Evolutionary conservation across 2,888 invertebrate genomes (phyloP), one percentile per base, ranked within the genome.

Genomic region (Hypolimnas misippus): DNA sequence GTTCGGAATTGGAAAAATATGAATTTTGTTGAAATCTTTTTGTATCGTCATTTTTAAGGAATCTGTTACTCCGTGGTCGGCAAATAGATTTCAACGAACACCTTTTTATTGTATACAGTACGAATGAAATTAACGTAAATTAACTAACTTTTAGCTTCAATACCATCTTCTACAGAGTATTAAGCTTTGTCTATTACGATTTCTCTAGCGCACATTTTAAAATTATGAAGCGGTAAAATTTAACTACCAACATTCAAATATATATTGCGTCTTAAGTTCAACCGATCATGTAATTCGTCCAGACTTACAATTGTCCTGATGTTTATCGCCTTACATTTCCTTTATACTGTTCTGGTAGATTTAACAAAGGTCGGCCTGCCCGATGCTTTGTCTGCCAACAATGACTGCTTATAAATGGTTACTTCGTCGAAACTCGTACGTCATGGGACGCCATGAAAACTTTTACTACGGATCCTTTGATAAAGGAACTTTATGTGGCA

Each of bases 371-470:
- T 21, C 21, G 21, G 21, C 21, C 21, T 12, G n/a, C n/a, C n/a
- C n/a, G n/a, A n/a, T n/a, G n/a, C 49, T 49, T 49, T 49, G 49
- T 49, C 49, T 49, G 57, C 31, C 46, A 29, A 58, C 54, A 63
- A 58, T 49, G 53, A 53, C 46, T 17, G 56, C 55, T 52, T 59
- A 56, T 44, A 59, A 63, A 52, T 55, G 56, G 31, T 16, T 38
- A 3, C 44, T 50, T 16, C 49, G n/a, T 7, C 56, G 29, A 50
- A 19, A 25, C 51, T 51, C 16, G n/a, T 60, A 51, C 33, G 56
- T 60, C 60, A 60, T 56, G 31, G 16, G 60, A 49, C 33, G n/a
- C 56, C 29, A 42, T 53, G 56, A 52, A 57, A 52, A 64, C 44
- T 64, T 57, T 58, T 35, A 57, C 51, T 62, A 57, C 56, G 40